Conservation (phyloP, 2,888 invertebrate species). For the Dicranocentrus wangi region DNA sequence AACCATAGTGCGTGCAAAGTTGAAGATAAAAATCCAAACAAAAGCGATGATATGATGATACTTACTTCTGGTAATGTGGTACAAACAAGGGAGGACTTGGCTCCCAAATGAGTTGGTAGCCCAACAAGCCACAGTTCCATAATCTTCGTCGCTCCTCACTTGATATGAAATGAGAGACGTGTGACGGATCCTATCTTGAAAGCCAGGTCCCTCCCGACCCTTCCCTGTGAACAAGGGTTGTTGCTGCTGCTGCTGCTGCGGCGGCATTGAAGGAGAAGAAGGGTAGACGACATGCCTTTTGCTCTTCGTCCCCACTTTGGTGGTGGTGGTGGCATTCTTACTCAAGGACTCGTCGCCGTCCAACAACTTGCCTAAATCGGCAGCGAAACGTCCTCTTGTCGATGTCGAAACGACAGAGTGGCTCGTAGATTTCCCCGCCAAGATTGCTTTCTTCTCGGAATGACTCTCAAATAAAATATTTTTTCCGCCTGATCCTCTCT, state of each 20-base stretch:
- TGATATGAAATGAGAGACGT: conserved; percentile 77
- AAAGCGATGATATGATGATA: too few relatives aligned
- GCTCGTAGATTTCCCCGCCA: conserved; percentile 29
- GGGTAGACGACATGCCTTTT: conserved; percentile 49
- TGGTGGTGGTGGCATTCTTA: not conserved
- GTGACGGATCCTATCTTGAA: conserved; percentile 73
- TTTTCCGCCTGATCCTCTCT: conserved; percentile 48
- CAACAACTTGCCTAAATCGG: conserved; percentile 9
- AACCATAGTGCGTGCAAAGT: too few relatives aligned
- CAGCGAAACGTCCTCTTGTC: conserved; percentile 1
- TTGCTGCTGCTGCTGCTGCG: too few relatives aligned
- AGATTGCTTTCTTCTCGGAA: conserved; percentile 28
- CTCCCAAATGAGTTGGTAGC: conserved; percentile 88
- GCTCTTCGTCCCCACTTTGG: not conserved
- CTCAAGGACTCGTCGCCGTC: not conserved
- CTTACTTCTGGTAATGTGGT: conserved; percentile 83
- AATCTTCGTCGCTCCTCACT: conserved; percentile 79
- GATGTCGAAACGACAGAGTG: conserved; percentile 40
- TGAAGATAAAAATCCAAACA: too few relatives aligned
- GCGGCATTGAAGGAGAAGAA: too few relatives aligned
- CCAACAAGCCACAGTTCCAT: conserved; percentile 91
- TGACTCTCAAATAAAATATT: conserved; percentile 45
- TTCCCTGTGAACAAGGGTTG: too few relatives aligned
- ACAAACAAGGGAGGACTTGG: conserved; percentile 86
- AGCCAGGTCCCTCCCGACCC: conserved; percentile 27